Percentiles rank a stretch among this genome's conserved stretches.
These are phyloP conservation scores for Caenorhabditis imperialis DNA, from an alignment of 2,888 invertebrate genomes.

Conservation along the genomic window DNA sequence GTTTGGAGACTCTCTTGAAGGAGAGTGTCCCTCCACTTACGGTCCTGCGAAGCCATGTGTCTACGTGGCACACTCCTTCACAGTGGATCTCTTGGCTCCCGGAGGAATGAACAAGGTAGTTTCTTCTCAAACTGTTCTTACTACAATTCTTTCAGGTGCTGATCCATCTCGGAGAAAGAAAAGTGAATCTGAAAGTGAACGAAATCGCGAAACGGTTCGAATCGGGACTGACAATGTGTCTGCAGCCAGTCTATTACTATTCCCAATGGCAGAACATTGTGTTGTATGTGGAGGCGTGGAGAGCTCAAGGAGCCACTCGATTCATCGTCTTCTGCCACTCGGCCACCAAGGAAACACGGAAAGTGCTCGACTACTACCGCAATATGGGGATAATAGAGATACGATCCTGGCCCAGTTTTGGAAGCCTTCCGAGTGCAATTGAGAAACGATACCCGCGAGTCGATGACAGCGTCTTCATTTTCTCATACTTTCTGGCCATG, in stretches of 20 bases:
- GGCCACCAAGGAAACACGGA: slow-evolving; percentile 38
- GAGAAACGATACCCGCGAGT: slow-evolving; percentile 13
- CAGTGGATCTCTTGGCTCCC: not conserved
- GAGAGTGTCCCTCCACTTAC: slow-evolving; percentile 15
- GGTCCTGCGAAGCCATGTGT: slow-evolving; percentile 27
- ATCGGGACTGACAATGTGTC: slow-evolving; percentile 28
- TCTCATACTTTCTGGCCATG: slow-evolving; percentile 59
- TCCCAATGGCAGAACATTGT: slow-evolving; percentile 43
- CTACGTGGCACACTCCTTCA: slow-evolving; percentile 22
- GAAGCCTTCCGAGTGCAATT: slow-evolving; percentile 11
- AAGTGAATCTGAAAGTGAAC: slow-evolving; percentile 11
- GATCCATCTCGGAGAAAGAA: slow-evolving; percentile 18
- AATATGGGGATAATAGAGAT: slow-evolving; percentile 26
- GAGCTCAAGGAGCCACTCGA: slow-evolving; percentile 53
- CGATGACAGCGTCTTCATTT: slow-evolving; percentile 52
- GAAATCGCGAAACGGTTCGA: slow-evolving; percentile 21
- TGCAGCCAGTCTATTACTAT: slow-evolving; percentile 43
- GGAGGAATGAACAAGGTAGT: slow-evolving; percentile 16
- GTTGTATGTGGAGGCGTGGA: slow-evolving; percentile 55
- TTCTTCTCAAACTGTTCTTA: not conserved
- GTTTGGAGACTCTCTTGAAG: slow-evolving; percentile 15
- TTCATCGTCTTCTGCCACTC: slow-evolving; percentile 65
- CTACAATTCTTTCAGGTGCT: slow-evolving; percentile 6
- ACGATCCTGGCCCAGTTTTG: slow-evolving; percentile 39
- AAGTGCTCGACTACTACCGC: slow-evolving; percentile 55